Conservation (phyloP, 2,888 invertebrate genomes). For the Desoria tigrina region DNA sequence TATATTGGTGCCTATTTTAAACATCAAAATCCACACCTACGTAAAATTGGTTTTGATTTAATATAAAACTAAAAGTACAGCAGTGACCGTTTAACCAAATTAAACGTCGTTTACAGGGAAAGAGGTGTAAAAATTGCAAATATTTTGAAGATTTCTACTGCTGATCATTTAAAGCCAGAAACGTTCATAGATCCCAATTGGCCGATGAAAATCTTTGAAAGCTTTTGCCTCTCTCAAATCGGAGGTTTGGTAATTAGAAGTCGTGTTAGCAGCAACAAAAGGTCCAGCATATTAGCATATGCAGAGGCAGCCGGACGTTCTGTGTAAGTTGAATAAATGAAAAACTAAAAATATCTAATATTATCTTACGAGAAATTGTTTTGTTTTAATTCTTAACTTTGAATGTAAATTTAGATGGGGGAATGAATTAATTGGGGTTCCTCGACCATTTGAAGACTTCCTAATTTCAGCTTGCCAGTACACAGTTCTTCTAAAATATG, state of each 20-base stretch:
- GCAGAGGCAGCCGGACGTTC: conserved; percentile 49
- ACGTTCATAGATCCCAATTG: conserved; percentile 35
- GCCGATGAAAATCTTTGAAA: conserved; percentile 49
- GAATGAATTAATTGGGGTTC: not conserved
- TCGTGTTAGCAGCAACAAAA: conserved; percentile 36
- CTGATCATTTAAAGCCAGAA: conserved; percentile 45
- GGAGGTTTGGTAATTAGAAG: conserved; percentile 47
- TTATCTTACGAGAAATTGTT: too few species aligned
- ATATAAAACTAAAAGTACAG: not conserved
- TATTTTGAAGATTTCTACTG: conserved; percentile 41
- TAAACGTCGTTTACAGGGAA: too few species aligned
- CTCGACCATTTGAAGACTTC: conserved; percentile 52
- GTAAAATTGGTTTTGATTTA: too few species aligned
- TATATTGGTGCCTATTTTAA: too few species aligned
- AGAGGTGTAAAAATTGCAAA: conserved; percentile 51
- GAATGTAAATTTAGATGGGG: not conserved
- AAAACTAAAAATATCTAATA: too few species aligned
- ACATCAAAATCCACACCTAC: too few species aligned
- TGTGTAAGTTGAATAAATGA: conserved; percentile 41
- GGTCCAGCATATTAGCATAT: conserved; percentile 42
- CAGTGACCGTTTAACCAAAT: too few species aligned
- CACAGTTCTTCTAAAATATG: conserved; percentile 43
- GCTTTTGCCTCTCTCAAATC: conserved; percentile 45
- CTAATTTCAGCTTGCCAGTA: conserved; percentile 50
- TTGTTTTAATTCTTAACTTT: not conserved